Percentiles rank a stretch among this genome's conserved stretches.
These are phyloP conservation scores for Geopemphigus sp. DNA, from an alignment of 1,140 invertebrate genomes.

Conservation along the genomic window DNA sequence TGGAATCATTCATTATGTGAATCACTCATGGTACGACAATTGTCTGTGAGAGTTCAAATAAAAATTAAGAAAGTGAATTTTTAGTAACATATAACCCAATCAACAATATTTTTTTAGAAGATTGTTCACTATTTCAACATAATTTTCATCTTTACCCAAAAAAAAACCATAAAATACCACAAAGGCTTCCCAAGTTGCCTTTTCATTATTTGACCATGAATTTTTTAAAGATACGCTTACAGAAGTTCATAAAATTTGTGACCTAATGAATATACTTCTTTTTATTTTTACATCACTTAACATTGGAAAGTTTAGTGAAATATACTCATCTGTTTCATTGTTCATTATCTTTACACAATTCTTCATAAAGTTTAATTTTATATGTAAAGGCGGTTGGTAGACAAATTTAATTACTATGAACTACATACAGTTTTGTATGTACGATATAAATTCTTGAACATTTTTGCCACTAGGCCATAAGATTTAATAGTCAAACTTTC, in stretches of 20 bases:
- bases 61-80: background rate
- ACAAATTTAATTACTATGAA: background rate
- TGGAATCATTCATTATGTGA: background rate
- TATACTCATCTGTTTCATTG: no score
- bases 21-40: background rate
- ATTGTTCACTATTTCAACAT: conserved; percentile 6
- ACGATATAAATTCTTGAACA: conserved; percentile 51
- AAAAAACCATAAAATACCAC: conserved; percentile 11
- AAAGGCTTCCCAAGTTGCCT: background rate
- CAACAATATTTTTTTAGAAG: background rate
- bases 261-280: background rate
- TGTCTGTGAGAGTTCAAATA: background rate
- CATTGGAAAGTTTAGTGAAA: background rate
- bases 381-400: background rate
- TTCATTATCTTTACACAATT: no score
- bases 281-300: background rate
- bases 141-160: background rate
- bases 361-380: background rate
- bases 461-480: conserved; percentile 54
- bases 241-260: conserved; percentile 4
- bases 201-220: background rate
- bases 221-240: background rate
- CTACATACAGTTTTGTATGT: no score
- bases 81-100: conserved; percentile 1
- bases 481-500: conserved; percentile 54